These are phyloP conservation scores for Stichodactyla helianthus DNA, from an alignment of 64 coral and sea anemone species.

Conservation along the genomic window DNA sequence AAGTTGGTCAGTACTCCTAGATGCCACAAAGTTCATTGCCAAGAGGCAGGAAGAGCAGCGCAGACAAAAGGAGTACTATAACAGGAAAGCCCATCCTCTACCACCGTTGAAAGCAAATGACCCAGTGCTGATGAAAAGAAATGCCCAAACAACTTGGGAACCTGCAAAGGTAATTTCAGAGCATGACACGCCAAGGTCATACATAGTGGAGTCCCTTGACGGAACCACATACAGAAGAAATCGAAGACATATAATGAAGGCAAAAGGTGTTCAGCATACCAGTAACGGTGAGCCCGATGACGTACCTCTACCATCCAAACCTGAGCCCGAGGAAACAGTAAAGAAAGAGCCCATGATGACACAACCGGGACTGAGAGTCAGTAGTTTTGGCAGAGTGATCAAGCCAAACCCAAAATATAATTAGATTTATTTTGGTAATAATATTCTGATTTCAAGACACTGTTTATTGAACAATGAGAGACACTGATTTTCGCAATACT, in stretches of 20 bases:
- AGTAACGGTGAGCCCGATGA: neutral
- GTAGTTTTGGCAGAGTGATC: too few relatives aligned
- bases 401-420: too few relatives aligned
- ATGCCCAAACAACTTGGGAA: constrained; percentile 11
- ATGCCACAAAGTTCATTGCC: constrained; percentile 24
- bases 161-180: constrained; percentile 22
- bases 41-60: constrained; percentile 18
- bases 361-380: too few relatives aligned
- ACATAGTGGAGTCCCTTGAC: constrained; percentile 12
- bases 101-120: neutral
- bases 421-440: too few relatives aligned
- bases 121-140: neutral
- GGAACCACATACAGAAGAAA: constrained; percentile 19
- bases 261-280: neutral
- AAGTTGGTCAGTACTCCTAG: constrained; percentile 5
- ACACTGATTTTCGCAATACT: too few relatives aligned
- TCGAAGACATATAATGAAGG: neutral
- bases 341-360: too few relatives aligned
- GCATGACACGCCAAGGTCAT: constrained; percentile 1
- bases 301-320: neutral
- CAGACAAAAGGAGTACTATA: constrained; percentile 20
- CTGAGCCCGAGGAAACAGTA: neutral
- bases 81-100: constrained; percentile 20
- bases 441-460: too few relatives aligned
- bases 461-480: too few relatives aligned